These are phyloP conservation scores for Thunnus thynnus DNA, from an alignment of 2,113 vertebrate species.

Conservation along the genomic window DNA sequence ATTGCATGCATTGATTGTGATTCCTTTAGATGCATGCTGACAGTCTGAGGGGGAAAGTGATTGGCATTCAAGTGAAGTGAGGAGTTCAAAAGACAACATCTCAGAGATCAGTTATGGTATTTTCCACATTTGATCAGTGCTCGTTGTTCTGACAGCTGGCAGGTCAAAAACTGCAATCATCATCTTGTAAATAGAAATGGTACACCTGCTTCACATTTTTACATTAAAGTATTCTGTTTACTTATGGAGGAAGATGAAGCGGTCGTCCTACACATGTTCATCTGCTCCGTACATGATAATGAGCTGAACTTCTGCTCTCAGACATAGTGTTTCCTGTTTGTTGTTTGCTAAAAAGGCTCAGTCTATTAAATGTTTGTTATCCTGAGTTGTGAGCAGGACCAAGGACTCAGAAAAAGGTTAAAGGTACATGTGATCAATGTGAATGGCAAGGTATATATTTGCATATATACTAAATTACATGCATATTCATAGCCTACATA, in stretches of 20 bases:
- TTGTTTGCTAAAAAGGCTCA: too few species aligned
- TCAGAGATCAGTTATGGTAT: slow-evolving; percentile 1
- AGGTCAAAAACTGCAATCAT: background rate
- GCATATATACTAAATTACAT: too few species aligned
- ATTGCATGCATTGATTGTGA: background rate
- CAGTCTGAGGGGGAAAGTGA: slow-evolving; percentile 8
- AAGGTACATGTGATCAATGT: too few species aligned
- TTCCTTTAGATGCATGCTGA: slow-evolving; percentile 2
- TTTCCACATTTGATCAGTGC: background rate
- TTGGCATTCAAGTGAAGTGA: slow-evolving; percentile 18
- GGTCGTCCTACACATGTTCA: background rate
- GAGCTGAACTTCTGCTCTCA: too few species aligned
- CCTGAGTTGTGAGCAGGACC: too few species aligned
- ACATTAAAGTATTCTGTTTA: background rate
- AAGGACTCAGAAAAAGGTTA: too few species aligned
- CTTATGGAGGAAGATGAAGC: background rate
- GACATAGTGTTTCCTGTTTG: too few species aligned
- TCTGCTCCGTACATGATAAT: background rate
- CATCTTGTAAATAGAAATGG: background rate
- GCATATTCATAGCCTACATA: too few species aligned
- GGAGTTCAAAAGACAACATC: background rate
- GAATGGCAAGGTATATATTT: too few species aligned
- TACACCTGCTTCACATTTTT: background rate
- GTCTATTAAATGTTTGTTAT: too few species aligned
- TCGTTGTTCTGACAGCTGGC: background rate